Conservation (phyloP, 2,888 invertebrate genomes). For the Aelia acuminata region DNA sequence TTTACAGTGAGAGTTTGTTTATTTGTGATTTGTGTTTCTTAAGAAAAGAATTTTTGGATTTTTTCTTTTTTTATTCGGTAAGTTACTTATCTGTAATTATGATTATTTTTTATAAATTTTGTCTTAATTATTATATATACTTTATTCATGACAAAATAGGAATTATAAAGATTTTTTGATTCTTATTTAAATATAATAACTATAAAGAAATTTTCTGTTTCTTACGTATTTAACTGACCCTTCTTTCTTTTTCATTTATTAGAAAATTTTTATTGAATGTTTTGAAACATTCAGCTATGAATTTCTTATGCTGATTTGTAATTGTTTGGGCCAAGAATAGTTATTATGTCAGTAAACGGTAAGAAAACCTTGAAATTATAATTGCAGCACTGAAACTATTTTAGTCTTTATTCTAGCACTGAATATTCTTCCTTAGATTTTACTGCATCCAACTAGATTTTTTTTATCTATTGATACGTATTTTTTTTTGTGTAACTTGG, state of each 20-base stretch:
- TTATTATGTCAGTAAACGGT: conserved; percentile 7
- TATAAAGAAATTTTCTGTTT: too few species aligned
- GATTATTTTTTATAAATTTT: too few species aligned
- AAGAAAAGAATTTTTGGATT: neutral
- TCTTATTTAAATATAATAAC: too few species aligned
- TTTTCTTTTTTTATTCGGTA: neutral
- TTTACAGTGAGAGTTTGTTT: neutral
- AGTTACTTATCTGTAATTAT: too few species aligned
- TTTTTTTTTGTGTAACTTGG: too few species aligned
- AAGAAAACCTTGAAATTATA: conserved; percentile 17
- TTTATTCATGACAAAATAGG: neutral
- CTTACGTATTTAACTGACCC: too few species aligned
- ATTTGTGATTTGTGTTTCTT: neutral
- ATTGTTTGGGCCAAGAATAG: neutral
- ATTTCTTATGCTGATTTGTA: neutral
- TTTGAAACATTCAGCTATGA: neutral
- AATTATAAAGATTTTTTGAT: neutral
- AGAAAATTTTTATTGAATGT: neutral
- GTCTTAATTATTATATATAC: neutral
- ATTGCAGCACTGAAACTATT: neutral
- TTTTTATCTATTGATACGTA: neutral
- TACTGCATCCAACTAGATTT: neutral
- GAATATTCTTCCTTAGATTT: neutral
- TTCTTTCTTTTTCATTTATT: neutral
- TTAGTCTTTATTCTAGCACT: neutral